A percentile compares a stretch with the other conserved stretches of the same genome.
phyloP scores from a whole-genome alignment of 2,113 vertebrate genomes.

The Charina bottae region DNA sequence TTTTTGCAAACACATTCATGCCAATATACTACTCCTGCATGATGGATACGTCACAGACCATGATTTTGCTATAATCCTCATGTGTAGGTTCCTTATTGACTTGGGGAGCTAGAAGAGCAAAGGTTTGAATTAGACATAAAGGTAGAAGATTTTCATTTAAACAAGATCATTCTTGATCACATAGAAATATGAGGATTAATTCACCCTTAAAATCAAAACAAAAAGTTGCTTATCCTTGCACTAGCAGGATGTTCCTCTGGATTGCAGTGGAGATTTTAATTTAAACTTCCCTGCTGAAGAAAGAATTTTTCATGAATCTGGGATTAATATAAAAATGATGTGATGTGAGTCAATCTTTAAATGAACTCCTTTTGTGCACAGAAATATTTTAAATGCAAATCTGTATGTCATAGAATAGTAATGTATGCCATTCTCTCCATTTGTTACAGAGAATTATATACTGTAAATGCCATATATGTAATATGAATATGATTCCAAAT shows the following conservation, averaged over 20 bases:
- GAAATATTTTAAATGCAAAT: slow-evolving; percentile 62
- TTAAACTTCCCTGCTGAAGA: slow-evolving; percentile 11
- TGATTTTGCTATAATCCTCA: neutral
- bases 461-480: slow-evolving; percentile 60
- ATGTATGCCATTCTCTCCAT: slow-evolving; percentile 66
- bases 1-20: neutral
- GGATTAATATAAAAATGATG: slow-evolving; percentile 56
- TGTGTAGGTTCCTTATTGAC: neutral
- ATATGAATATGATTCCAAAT: slow-evolving; percentile 67
- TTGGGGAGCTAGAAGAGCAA: neutral
- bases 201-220: neutral
- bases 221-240: neutral
- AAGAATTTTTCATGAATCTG: slow-evolving; percentile 60
- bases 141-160: neutral
- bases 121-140: neutral
- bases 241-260: neutral
- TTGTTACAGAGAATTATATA: slow-evolving; percentile 71
- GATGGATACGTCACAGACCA: neutral
- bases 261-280: slow-evolving; percentile 11
- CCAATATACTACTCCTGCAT: neutral
- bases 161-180: neutral
- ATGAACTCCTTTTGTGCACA: slow-evolving; percentile 68
- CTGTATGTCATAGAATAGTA: slow-evolving; percentile 65
- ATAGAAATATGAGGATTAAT: neutral
- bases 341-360: slow-evolving; percentile 69